Evolutionary conservation across 2,797 vertebrate genomes (phyloP).

Genomic region (Kryptopterus vitreolus): DNA sequence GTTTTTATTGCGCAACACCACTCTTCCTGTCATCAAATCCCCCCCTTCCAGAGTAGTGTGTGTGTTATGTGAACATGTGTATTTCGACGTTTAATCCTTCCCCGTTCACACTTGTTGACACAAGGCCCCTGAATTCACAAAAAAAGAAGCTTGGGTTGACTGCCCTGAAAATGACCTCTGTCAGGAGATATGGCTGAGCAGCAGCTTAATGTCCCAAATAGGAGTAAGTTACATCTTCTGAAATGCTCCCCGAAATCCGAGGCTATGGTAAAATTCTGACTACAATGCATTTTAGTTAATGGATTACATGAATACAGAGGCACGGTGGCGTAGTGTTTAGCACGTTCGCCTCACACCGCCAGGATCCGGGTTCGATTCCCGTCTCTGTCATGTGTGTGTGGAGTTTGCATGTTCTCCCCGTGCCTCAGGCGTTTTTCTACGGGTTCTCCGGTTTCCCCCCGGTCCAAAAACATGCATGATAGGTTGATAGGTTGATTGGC

Average conservation of each 20-base stretch:
- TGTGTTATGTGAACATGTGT: neutral
- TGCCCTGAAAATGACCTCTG: constrained; percentile 43
- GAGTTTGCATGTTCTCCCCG: too few species aligned
- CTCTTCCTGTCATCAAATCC: constrained; percentile 40
- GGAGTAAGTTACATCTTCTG: neutral
- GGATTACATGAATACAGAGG: too few species aligned
- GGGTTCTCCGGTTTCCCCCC: too few species aligned
- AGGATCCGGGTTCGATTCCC: too few species aligned
- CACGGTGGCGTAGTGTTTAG: too few species aligned
- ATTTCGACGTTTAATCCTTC: constrained; percentile 35
- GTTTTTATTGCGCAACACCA: constrained; percentile 37
- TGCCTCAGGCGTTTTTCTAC: too few species aligned
- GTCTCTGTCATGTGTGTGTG: too few species aligned
- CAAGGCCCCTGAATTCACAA: constrained; percentile 40
- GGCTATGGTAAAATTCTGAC: neutral
- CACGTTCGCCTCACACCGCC: too few species aligned
- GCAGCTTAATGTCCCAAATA: constrained; percentile 20
- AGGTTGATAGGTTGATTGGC: too few species aligned
- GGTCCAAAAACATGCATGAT: too few species aligned
- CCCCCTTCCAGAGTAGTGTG: constrained; percentile 16
- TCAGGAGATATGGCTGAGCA: constrained; percentile 28
- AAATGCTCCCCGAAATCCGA: neutral
- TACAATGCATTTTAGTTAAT: too few species aligned
- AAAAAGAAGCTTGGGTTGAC: constrained; percentile 8
- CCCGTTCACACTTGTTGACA: constrained; percentile 50